Evolutionary conservation across 2,113 vertebrate genomes (phyloP), one percentile per base, ranked within the genome.

Genomic region (Hypocryptadius cinnamomeus): DNA sequence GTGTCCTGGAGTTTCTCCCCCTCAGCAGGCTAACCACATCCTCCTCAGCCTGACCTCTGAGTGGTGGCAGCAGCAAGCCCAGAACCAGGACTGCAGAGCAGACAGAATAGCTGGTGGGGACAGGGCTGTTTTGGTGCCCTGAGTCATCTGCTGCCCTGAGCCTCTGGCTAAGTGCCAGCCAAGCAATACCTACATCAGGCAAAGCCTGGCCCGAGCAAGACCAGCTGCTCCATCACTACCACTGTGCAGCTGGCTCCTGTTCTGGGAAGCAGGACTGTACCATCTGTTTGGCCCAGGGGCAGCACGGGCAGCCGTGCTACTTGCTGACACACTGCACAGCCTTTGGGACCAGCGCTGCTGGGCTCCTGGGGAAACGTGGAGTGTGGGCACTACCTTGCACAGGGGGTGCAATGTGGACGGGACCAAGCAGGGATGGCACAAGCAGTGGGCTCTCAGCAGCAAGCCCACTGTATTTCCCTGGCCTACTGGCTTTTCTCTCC

Each of bases 371-470:
- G 31, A 45, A 50, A 50, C 17, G 21, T 0, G 5, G 17, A 19
- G n/a, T 9, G 19, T 24, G 48, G 47, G 39, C 59, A 47, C 0
- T 2, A 1, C 13, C 27, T 42, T 13, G 51, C 54, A 47, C 1
- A 3, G 45, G 5, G 20, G 50, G 9, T 61, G 45, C 40, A 25
- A 10, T 15, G 51, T 15, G 51, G 82, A 61, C 0, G 1, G 23
- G 47, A 30, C 59, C 8, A 5, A 48, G 42, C 2, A 3, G 7
- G 37, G 14, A 57, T 1, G 2, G 21, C 33, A 54, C 0, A 5
- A 81, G n/a, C n/a, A 30, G 13, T 10, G 13, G 54, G n/a, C 33
- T 85, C 39, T 15, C 40, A 77, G 85, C 53, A 79, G 20, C 64
- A 59, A 81, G 59, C 59, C 40, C 9, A 11, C 13, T 70, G 77